Evolutionary conservation across 2,797 vertebrate genomes (phyloP).

Genomic region (Cossypha polioptera): DNA sequence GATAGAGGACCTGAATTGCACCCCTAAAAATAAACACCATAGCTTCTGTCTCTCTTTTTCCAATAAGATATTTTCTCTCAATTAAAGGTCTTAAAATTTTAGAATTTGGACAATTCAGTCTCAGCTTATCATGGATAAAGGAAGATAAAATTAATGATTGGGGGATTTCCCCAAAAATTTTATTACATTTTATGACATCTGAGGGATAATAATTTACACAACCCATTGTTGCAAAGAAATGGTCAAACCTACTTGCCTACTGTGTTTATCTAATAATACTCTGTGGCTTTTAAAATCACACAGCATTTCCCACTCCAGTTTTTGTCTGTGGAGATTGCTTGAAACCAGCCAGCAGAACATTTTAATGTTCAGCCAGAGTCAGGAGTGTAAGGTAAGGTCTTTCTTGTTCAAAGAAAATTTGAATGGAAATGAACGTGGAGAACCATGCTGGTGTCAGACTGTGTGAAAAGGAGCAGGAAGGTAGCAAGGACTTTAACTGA

Average conservation of each 20-base stretch:
- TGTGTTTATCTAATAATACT: background rate
- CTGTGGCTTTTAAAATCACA: background rate
- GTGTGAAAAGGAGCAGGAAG: background rate
- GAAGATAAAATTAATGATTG: background rate
- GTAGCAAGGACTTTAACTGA: background rate
- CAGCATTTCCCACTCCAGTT: background rate
- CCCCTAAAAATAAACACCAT: background rate
- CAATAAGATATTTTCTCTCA: background rate
- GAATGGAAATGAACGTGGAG: background rate
- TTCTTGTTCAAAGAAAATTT: background rate
- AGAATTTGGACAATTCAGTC: background rate
- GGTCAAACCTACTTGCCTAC: background rate
- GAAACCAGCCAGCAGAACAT: background rate
- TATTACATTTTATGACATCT: background rate
- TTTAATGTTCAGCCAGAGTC: background rate
- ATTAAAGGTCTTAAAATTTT: background rate
- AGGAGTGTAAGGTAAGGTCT: background rate
- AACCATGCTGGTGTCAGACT: background rate
- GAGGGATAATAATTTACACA: background rate
- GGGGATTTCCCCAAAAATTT: background rate
- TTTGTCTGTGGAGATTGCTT: background rate
- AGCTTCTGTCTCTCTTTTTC: background rate
- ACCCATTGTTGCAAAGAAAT: background rate
- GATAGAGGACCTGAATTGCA: background rate
- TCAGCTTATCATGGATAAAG: background rate